Base-by-base conservation (phyloP, 1,140 invertebrate species). In the Micrasema minimum region DNA sequence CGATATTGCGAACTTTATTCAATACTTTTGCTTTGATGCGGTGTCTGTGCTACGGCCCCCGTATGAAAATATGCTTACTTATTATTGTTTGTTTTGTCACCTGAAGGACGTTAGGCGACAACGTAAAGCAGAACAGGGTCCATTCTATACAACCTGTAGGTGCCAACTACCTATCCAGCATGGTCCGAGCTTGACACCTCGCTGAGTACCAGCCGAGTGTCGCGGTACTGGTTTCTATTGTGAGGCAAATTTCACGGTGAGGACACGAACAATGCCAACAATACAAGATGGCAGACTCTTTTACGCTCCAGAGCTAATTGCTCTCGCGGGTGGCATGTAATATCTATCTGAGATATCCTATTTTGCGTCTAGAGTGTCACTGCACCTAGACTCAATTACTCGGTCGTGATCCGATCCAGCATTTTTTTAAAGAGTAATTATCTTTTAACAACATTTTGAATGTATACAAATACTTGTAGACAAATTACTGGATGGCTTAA, bases 281-380 rank as follows among this genome's bases (percentile, higher is more conserved):
- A 64, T 64, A 20, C 41, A 45, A 23, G 18, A 23, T 46, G 59
- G 59, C 20, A 18, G 31, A 23, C 41, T 59, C 35, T 18, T 64
- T 45, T 26, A 46, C 41, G 59, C 20, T 62, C 41, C 26, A 23
- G 43, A 14, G 23, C 59, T 64, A 64, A 64, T 64, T 64, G 59
- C 59, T 64, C 12, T 45, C n/a, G 57, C 22, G 38, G 59, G 22
- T 16, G 59, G 59, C 22, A 26, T 14, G 45, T 1, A 11, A 59
- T 59, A 16, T 11, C 37, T 41, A 6, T 2, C n/a, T n/a, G n/a
- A n/a, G 16, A 14, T 10, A 59, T 16, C 22, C 4, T 55, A 22
- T 59, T 59, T 38, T 12, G 31, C 11, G 9, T 46, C n/a, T 14
- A 3, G 2, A 31, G 26, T 31, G 26, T 7, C 26, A 31, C 26